Percentiles rank a stretch among this genome's conserved stretches.
Conservation (phyloP, 2,797 vertebrate genomes). For the Sebastes jordani region DNA sequence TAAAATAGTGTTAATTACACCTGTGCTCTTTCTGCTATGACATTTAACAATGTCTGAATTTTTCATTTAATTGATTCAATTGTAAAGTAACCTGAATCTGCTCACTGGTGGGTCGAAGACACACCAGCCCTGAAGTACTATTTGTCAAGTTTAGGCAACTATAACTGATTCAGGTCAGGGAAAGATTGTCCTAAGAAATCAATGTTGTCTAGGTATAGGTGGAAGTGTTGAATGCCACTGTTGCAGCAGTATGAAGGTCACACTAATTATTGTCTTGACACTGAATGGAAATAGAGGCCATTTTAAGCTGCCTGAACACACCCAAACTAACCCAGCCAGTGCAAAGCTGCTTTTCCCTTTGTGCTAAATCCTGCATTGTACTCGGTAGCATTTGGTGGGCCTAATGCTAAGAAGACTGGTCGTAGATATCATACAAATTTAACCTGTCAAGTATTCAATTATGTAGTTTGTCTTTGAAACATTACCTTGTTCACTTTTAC, state of each 20-base stretch:
- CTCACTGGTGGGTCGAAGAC: background rate
- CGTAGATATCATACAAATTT: background rate
- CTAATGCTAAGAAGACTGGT: background rate
- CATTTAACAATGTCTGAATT: background rate
- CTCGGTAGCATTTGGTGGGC: background rate
- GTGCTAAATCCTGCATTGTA: background rate
- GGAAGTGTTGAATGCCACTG: background rate
- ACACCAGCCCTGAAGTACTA: background rate
- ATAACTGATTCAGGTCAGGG: background rate
- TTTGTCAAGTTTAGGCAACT: background rate
- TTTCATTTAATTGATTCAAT: background rate
- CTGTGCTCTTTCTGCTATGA: background rate
- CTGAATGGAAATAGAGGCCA: background rate
- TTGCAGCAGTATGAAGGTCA: constrained; percentile 2
- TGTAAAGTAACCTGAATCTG: background rate
- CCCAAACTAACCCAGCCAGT: background rate
- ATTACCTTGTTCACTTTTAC: too few relatives aligned
- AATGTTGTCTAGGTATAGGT: background rate
- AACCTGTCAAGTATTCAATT: background rate
- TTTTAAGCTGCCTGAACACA: background rate
- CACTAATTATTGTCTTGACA: background rate
- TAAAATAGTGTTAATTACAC: background rate
- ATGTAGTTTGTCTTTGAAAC: too few relatives aligned
- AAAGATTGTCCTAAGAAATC: background rate
- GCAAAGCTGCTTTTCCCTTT: background rate